These are phyloP conservation scores for Neotoxoptera formosana DNA, from an alignment of 1,140 invertebrate species.

Conservation along the genomic window DNA sequence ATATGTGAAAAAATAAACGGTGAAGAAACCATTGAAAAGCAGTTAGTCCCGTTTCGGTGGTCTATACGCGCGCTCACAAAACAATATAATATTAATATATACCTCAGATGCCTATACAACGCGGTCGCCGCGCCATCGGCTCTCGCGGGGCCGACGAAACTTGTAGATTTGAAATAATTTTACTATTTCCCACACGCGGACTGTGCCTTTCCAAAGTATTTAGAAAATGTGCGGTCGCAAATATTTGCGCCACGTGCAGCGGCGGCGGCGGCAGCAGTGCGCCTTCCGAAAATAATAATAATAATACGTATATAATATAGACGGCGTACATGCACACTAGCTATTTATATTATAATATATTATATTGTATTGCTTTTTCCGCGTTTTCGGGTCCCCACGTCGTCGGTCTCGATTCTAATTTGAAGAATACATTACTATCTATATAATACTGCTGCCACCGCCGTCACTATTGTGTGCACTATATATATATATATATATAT, in stretches of 20 bases:
- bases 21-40: constrained; percentile 56
- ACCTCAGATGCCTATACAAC: too few relatives aligned
- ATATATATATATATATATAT: background rate
- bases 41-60: constrained; percentile 51
- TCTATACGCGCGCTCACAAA: background rate
- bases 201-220: background rate
- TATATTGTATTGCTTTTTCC: constrained; percentile 18
- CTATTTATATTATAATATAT: constrained; percentile 27
- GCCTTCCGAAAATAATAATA: too few relatives aligned
- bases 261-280: too few relatives aligned
- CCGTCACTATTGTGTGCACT: background rate
- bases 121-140: background rate
- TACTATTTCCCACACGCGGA: background rate
- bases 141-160: background rate
- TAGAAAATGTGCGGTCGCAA: constrained; percentile 8
- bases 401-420: constrained; percentile 31
- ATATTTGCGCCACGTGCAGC: constrained; percentile 35
- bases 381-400: background rate
- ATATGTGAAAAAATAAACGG: constrained; percentile 37
- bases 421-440: constrained; percentile 17
- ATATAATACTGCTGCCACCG: too few relatives aligned
- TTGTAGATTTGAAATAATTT: background rate
- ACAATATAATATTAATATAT: constrained; percentile 5
- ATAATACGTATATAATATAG: background rate
- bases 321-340: background rate